Conservation (phyloP, 1,140 invertebrate genomes). For the Papilio aristodemus region DNA sequence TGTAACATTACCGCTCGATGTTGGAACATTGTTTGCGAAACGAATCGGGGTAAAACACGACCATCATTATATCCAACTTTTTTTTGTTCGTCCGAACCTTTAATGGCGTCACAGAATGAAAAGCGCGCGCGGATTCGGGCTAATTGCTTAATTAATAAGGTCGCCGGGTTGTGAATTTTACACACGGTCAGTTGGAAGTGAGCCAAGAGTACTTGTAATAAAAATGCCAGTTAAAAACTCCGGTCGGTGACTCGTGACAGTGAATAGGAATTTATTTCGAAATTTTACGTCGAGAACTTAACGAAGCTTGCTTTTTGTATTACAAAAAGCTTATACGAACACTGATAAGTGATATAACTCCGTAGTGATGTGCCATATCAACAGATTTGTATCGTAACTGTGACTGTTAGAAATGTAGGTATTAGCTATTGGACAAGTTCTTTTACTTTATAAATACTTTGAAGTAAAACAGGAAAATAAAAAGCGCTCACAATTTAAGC, state of each 20-base stretch:
- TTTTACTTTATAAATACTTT: no score
- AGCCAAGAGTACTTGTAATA: slow-evolving; percentile 58
- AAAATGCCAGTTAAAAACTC: slow-evolving; percentile 48
- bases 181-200: slow-evolving; percentile 55
- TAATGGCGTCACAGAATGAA: slow-evolving; percentile 62
- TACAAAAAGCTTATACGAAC: neutral
- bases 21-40: slow-evolving; percentile 48
- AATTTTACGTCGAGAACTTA: slow-evolving; percentile 4
- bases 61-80: slow-evolving; percentile 51
- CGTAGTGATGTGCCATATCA: no score
- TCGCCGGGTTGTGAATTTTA: slow-evolving; percentile 53
- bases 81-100: slow-evolving; percentile 46
- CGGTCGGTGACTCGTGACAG: slow-evolving; percentile 7
- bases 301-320: slow-evolving; percentile 6
- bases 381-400: no score
- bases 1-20: slow-evolving; percentile 48
- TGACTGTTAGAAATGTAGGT: no score
- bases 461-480: no score
- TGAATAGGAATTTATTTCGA: slow-evolving; percentile 26
- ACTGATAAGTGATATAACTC: slow-evolving; percentile 1
- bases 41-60: slow-evolving; percentile 52
- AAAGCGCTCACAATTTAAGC: no score
- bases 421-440: no score
- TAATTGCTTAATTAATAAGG: slow-evolving; percentile 77
- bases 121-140: slow-evolving; percentile 61